A percentile compares a stretch with the other conserved stretches of the same genome.
These are phyloP conservation scores for Bombus turneri DNA, from an alignment of 1,140 invertebrate genomes.

Conservation along the genomic window DNA sequence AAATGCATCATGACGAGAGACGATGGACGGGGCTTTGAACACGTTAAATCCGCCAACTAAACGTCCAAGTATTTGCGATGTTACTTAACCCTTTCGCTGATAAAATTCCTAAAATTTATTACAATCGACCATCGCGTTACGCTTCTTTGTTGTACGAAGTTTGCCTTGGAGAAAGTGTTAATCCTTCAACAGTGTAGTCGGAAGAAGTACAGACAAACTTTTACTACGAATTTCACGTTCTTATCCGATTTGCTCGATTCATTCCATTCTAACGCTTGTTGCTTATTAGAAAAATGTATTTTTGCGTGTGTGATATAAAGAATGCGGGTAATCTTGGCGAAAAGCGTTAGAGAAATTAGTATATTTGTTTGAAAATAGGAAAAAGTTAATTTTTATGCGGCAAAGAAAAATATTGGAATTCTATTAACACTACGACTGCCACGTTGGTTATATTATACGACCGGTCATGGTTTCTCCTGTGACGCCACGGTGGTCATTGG, in stretches of 20 bases:
- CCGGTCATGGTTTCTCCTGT: no score
- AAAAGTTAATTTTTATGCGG: background rate
- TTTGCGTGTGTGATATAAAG: no score
- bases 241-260: no score
- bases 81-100: background rate
- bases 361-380: background rate
- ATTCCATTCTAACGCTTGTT: no score
- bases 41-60: background rate
- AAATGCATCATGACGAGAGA: constrained; percentile 42
- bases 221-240: background rate
- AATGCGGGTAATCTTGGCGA: no score
- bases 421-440: no score
- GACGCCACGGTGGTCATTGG: no score
- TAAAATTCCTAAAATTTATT: background rate
- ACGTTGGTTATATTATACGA: rapidly evolving
- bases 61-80: background rate
- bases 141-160: background rate
- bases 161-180: background rate
- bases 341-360: no score
- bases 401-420: background rate
- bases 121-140: background rate
- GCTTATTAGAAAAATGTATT: no score
- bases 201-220: background rate
- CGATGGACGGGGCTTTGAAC: constrained; percentile 38
- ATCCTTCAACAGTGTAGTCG: background rate